Base-by-base conservation (phyloP, 2,888 invertebrate species). In the Caenorhabditis sp. region DNA sequence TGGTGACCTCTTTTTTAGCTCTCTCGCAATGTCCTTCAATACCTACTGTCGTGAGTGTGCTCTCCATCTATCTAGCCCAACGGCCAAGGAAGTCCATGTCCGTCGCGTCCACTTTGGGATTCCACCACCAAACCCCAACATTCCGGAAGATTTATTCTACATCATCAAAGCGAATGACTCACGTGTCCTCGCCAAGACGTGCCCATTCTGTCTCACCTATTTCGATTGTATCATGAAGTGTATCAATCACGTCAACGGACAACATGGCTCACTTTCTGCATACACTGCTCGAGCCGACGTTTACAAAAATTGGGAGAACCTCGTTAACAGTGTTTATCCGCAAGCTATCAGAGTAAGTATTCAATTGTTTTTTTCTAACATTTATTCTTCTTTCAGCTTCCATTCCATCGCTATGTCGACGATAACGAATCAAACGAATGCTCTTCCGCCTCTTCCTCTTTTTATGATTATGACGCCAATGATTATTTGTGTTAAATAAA, bases 21-120 rank as follows among this genome's bases (percentile, higher is more conserved):
- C 16, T 47, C 19, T n/a, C n/a, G 6, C 28, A 31, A 69, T 69
- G 69, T 54, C 69, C 8, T 69, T 69, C 10, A 2, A 10, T 8
- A 12, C 54, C 22, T 69, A 69, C 24, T 69, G 69, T 16, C 56
- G 69, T 7, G 69, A 54, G 2, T 69, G 69, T 41, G 38, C 54
- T 12, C 38, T 26, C 2, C 69, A 69, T 69, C 56, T 56, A 41
- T 54, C 54, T n/a, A 41, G 56, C 14, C n/a, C 0, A 4, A 41
- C 1, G 4, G 6, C 35, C 0, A 69, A 69, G 51, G 38, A 24
- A 10, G 24, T 41, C 4, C 69, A 69, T 26, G 54, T 69, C 14
- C 0, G 8, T 8, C 2, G 10, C n/a, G 54, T 54, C 0, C 69
- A 69, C 6, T 16, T 28, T 24, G 56, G 56, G 0, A n/a, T 69